Evolutionary conservation across 2,113 vertebrate genomes (phyloP), one percentile per base, ranked within the genome.

Genomic region (Hippocampus abdominalis): DNA sequence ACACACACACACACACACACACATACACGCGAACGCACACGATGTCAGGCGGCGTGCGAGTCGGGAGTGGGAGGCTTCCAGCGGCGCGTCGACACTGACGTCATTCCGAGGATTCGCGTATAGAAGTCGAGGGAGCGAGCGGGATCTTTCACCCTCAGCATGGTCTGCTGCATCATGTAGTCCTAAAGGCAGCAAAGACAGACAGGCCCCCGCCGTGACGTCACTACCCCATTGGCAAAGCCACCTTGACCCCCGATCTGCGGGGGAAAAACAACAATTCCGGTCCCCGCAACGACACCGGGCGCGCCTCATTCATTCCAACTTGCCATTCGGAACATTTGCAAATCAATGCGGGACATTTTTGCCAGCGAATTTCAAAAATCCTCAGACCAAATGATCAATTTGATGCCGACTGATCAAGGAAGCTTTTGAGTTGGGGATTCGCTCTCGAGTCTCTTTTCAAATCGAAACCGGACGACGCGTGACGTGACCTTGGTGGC

Each of bases 101-200:
- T 64, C 40, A 64, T 44, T 44, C 63, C 63, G 12, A 64, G 63
- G 63, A 64, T 27, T 16, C 63, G 23, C 20, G 63, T 64, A 42
- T 64, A 64, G 42, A 64, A 64, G 63, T 64, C 63, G 6, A 64
- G 42, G 63, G 63, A 64, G 40, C 63, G 63, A 46, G 63, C 63
- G 23, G 63, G 63, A 64, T 64, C 63, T n/a, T 64, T 64, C 42
- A 64, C 63, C 63, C 63, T 64, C 23, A 64, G 42, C 63, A 64
- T 64, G 63, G 63, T 64, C 23, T 64, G 63, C 42, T 64, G 63
- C 63, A 64, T 46, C 63, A 64, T 64, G 63, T 64, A 64, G 63
- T 64, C 63, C 63, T 64, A 16, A 23, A 64, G 12, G 2, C n/a
- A 46, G 39, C 57, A 60, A 60, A 60, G 27, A 29, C 27, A 60